Percentiles rank a stretch among this genome's conserved stretches.
Conservation (phyloP, 2,888 invertebrate genomes). For the Cerceris rybyensis region DNA sequence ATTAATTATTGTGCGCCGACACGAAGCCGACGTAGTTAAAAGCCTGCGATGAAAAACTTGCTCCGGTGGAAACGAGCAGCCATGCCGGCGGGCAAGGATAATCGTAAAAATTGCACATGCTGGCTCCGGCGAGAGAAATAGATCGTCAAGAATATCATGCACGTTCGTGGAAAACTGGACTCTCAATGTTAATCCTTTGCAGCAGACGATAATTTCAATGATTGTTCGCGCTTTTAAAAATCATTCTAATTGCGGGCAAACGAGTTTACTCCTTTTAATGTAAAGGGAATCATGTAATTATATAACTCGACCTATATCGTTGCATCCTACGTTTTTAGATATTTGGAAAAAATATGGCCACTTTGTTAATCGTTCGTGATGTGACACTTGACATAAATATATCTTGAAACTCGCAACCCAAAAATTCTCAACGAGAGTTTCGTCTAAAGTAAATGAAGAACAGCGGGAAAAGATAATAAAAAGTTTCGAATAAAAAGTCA, state of each 20-base stretch:
- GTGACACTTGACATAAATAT: too few relatives aligned
- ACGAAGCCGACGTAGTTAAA: constrained; percentile 16
- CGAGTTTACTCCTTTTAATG: too few relatives aligned
- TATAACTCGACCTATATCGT: neutral
- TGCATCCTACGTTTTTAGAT: too few relatives aligned
- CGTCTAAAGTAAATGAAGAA: too few relatives aligned
- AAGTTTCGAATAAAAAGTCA: constrained; percentile 23
- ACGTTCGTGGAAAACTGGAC: constrained; percentile 32
- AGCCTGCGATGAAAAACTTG: constrained; percentile 36
- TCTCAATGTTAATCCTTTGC: constrained; percentile 38
- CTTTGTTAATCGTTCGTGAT: too few relatives aligned
- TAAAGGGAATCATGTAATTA: neutral
- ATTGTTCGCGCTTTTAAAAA: constrained; percentile 29
- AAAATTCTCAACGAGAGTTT: too few relatives aligned
- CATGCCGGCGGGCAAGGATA: neutral
- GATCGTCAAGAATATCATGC: constrained; percentile 22
- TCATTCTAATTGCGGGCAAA: neutral
- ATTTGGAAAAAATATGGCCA: too few relatives aligned
- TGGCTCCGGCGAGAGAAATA: neutral
- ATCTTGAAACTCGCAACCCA: too few relatives aligned
- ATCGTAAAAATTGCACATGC: constrained; percentile 23
- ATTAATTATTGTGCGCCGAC: constrained; percentile 56
- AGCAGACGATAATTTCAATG: constrained; percentile 36
- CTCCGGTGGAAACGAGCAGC: constrained; percentile 19
- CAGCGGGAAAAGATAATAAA: too few relatives aligned